Base-by-base conservation (phyloP, 1,140 invertebrate genomes). In the Ruditapes philippinarum region DNA sequence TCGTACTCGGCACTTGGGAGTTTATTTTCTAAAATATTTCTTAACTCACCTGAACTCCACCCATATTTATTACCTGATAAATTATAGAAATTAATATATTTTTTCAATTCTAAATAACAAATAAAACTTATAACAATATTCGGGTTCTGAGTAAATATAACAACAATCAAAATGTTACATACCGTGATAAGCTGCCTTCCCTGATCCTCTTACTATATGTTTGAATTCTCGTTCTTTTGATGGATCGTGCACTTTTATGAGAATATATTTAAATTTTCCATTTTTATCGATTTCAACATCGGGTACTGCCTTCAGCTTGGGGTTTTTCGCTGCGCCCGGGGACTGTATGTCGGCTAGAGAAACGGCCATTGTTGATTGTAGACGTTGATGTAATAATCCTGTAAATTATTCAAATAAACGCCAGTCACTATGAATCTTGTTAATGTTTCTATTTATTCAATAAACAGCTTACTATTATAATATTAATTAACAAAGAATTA, bases 191-290 rank as follows among this genome's bases (percentile, higher is more conserved):
- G 73, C 65, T n/a, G 89, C 85, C 83, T 92, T 93, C 38, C 54
- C 14, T n/a, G 89, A 89, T 38, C 94, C 94, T 85, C 94, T 89
- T 2, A 95, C 93, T 45, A 95, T 94, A 86, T 93, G 92, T 81
- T 95, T 95, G 88, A 94, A 95, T 92, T 94, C 94, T 62, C 93
- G 60, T 76, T 94, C 93, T 51, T 92, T 93, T 19, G 93, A 91
- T 19, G 94, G 94, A 62, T 94, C 93, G 81, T 96, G 96, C 0
- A 98, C 97, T 93, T 98, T 97, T 31, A 98, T 97, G 49, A 99
- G 96, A 92, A 99, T 97, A 91, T 99, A 99, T 95, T 99, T 99
- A 95, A 98, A 99, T 65, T 97, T 97, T 36, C 98, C 98, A 86
- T 68, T 88, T 22, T 96, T 95, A 94, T 98, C 98, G 92, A 98